Evolutionary conservation across 2,113 vertebrate genomes (phyloP), one percentile per base, ranked within the genome.

Genomic region (Pterophyllum scalare): DNA sequence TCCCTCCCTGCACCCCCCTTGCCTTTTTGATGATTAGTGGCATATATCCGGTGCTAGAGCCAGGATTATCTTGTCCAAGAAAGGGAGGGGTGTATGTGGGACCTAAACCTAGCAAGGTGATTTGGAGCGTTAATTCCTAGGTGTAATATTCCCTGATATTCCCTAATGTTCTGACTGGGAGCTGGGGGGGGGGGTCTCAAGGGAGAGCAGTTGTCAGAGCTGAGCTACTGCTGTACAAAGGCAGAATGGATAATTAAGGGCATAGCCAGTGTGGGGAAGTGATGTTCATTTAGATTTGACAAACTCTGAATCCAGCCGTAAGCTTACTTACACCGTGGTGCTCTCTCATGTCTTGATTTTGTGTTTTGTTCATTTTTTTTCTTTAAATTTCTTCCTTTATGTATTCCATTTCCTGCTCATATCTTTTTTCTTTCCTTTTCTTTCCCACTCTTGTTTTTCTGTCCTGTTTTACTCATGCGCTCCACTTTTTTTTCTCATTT

Each of bases 81-180:
- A 89, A 91, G 84, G 89, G 91, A 92, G 92, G 91, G 91, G 91
- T 92, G 89, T 87, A 77, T 83, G 88, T 59, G 65, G 89, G 89
- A 87, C 90, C 93, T 90, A 93, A 94, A 93, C 91, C 91, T 89
- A 88, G 94, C 92, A 91, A 95, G 93, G 94, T 95, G 94, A 94
- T 95, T 95, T 94, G 92, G 93, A 94, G 87, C 84, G 82, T 93
- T 96, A 95, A 96, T 96, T 95, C 93, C 93, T 91, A 91, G 92
- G 87, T 94, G 95, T 95, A 96, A 96, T 95, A 96, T 95, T 95
- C 94, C 92, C 92, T 95, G 94, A 95, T 95, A 94, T 94, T 95
- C 91, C 90, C 94, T 94, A 94, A 94, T 93, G 93, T 95, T 92
- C 92, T 79, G 88, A 58, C 84, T 90, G 84, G 67, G 85, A 92